Evolutionary conservation across 2,113 vertebrate genomes (phyloP), one percentile per base, ranked within the genome.

Genomic region (Butastur rufipennis): DNA sequence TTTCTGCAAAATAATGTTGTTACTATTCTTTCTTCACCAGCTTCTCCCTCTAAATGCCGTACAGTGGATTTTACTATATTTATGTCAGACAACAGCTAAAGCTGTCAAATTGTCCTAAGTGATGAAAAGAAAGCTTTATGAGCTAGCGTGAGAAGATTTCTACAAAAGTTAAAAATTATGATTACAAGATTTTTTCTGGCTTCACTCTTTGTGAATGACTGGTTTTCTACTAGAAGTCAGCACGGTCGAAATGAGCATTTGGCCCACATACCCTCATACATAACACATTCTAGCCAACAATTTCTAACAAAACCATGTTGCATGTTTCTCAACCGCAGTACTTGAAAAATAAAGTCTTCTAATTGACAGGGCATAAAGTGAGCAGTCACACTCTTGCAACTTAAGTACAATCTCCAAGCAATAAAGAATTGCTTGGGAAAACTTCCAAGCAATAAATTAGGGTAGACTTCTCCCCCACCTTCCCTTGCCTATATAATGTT

Each of bases 141-240:
- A 90, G 45, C 27, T 73, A 67, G 79, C 40, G 45, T 97, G 95
- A 97, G 88, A 95, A 78, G 94, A 94, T 94, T 96, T 93, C 94
- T 91, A 94, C 23, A 95, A 79, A 96, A 97, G 88, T 97, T 96
- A 97, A 92, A 97, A 97, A 95, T 73, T 75, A 90, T 52, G 89
- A 93, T 96, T 42, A 86, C 89, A 92, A 91, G 97, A 96, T 94
- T 94, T 36, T 90, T 73, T 74, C 92, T 95, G 84, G 73, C 59
- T 87, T 93, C 80, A 83, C 32, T 83, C 81, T 88, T 92, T 78
- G 61, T 88, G 85, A 95, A 81, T 87, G 73, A 94, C 78, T 90
- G 90, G 16, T 86, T 81, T 67, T 55, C 36, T 66, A 23, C 45
- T n/a, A 81, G 42, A 82, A 83, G 42, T 40, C 45, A 72, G 58